These are phyloP conservation scores for Syrrhaptes paradoxus DNA, from an alignment of 2,113 vertebrate species.

Conservation along the genomic window DNA sequence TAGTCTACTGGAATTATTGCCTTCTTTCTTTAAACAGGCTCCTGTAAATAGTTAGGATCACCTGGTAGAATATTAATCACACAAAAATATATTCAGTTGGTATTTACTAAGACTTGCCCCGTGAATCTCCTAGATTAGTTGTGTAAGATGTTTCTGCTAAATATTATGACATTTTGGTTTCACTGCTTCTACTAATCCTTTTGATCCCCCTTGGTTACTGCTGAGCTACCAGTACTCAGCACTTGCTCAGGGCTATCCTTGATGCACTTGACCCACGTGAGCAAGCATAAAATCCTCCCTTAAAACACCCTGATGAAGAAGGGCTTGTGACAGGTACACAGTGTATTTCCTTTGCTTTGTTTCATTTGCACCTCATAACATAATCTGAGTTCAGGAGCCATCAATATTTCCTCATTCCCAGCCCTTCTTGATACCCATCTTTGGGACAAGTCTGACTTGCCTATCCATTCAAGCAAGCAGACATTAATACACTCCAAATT, in stretches of 20 bases:
- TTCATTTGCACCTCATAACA: neutral
- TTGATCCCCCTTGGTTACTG: neutral
- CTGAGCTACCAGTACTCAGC: neutral
- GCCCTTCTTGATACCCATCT: neutral
- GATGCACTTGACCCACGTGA: neutral
- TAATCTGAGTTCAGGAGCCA: neutral
- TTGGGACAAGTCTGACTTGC: neutral
- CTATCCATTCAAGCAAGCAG: neutral
- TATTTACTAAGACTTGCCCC: neutral
- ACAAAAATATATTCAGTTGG: neutral
- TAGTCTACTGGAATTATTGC: neutral
- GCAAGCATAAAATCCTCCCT: neutral
- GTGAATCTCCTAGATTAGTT: neutral
- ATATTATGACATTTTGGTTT: neutral
- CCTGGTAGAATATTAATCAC: neutral
- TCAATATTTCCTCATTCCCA: neutral
- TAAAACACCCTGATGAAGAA: neutral
- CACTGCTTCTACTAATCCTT: neutral
- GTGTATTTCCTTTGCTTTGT: too few relatives aligned
- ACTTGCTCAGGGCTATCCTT: neutral
- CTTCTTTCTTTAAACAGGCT: neutral
- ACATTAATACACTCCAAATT: neutral
- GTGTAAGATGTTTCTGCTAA: neutral
- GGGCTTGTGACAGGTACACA: neutral
- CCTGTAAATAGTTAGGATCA: neutral